Base-by-base conservation (phyloP, 2,888 invertebrate species). In the Drosophila cognata region DNA sequence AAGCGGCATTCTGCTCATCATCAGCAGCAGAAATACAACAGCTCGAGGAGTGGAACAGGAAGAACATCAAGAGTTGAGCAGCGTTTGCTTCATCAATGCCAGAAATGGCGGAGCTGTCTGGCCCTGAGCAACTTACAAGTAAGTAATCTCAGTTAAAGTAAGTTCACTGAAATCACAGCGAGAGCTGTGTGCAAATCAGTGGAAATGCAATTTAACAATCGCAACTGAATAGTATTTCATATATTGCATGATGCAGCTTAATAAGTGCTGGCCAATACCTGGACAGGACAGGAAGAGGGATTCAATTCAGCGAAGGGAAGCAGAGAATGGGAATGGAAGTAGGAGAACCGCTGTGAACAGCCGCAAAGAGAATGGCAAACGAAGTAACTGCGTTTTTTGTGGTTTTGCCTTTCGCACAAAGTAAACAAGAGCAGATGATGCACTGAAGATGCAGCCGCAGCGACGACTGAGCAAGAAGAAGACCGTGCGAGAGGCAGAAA, bases 41-140 rank as follows among this genome's bases (percentile, higher is more conserved):
- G 60, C 41, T 18, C 62, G 57, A 57, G 60, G 16, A 66, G 61
- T 62, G 57, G 52, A 56, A 56, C 41, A 58, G 67, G 71, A 72
- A 67, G 69, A 66, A 70, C 75, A 79, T 77, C 77, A 79, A 69
- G 25, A 25, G 59, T 71, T 73, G 69, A 46, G 56, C 64, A 68
- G 51, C 64, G 77, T 72, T 81, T 81, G 77, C 84, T 86, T 86
- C 86, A 85, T 86, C 85, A 86, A 79, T 79, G 79, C 67, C 48
- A 65, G 64, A 64, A 68, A 57, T 64, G 57, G 64, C 36, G 35
- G 35, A 41, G 48, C 60, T 71, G 58, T 57, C 56, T 67, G 52
- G 60, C 60, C 77, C 60, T 25, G 58, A 53, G 63, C 74, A 64
- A 53, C 46, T 35, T 46, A n/a, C 53, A 58, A 67, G 75, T 78